Evolutionary conservation across 53 echinoderm and acorn worm genomes (phyloP).

Genomic region (Mesocentrotus franciscanus): DNA sequence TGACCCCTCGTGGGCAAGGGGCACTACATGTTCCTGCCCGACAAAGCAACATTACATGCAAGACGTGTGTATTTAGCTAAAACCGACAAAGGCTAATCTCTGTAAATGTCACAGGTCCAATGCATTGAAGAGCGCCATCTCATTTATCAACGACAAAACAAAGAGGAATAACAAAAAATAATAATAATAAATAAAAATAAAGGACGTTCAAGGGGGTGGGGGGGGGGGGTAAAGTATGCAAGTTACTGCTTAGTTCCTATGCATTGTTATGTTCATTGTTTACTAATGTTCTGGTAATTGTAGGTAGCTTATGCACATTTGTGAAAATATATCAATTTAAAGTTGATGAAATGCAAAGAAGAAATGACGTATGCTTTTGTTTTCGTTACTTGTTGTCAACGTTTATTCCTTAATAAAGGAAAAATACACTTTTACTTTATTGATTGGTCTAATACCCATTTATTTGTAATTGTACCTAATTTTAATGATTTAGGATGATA

Average conservation of each 20-base stretch:
- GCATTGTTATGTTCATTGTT: not conserved
- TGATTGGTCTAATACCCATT: no score
- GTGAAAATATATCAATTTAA: conserved; percentile 10
- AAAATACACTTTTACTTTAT: no score
- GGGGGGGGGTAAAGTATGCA: not conserved
- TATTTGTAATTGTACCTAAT: no score
- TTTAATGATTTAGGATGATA: no score
- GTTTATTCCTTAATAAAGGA: no score
- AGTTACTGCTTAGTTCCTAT: not conserved
- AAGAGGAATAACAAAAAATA: not conserved
- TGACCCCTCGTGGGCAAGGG: no score
- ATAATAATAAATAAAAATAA: not conserved
- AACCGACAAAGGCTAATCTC: no score
- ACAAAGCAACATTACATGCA: no score
- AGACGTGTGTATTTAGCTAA: no score
- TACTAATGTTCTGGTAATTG: not conserved
- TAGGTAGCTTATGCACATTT: not conserved
- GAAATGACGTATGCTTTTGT: not conserved
- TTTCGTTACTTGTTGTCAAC: no score
- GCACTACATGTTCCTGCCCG: no score
- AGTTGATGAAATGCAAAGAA: conserved; percentile 10
- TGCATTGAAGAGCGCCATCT: conserved; percentile 47
- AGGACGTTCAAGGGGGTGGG: not conserved
- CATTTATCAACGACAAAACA: not conserved
- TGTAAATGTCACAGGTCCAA: not conserved